These are phyloP conservation scores for Crotalus viridis DNA, from an alignment of 2,113 vertebrate genomes.

Conservation along the genomic window DNA sequence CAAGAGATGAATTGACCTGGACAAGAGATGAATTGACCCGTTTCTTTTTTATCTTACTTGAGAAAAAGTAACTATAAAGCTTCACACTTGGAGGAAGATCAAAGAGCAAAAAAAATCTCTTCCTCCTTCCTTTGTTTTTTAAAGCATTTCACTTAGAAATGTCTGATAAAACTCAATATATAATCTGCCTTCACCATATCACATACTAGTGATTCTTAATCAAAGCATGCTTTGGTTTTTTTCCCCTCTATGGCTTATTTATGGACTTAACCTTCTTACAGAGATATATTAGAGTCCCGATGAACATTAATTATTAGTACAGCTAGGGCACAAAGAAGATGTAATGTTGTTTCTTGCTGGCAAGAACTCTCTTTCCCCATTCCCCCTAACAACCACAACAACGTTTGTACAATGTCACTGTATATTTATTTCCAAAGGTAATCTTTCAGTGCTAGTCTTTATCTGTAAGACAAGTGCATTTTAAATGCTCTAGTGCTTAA, in stretches of 20 bases:
- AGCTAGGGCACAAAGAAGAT: neutral
- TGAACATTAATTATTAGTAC: neutral
- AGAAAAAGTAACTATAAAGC: neutral
- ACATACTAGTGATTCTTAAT: neutral
- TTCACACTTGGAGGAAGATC: neutral
- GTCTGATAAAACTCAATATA: neutral
- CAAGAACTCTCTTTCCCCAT: neutral
- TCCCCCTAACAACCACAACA: neutral
- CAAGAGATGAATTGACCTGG: neutral
- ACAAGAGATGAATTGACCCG: neutral
- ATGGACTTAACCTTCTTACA: neutral
- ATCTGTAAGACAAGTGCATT: neutral
- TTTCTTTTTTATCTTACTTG: neutral
- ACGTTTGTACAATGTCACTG: neutral
- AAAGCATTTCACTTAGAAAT: neutral
- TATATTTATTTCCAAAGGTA: neutral
- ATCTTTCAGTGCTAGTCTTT: neutral
- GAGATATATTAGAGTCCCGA: neutral
- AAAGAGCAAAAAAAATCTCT: constrained; percentile 4
- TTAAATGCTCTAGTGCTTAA: neutral
- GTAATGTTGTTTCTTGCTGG: neutral
- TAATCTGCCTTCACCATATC: neutral
- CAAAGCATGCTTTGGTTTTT: neutral
- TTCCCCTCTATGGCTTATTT: neutral
- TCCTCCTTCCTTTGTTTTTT: neutral